Conservation (phyloP, 2,113 vertebrate genomes). For the Lontra canadensis region DNA sequence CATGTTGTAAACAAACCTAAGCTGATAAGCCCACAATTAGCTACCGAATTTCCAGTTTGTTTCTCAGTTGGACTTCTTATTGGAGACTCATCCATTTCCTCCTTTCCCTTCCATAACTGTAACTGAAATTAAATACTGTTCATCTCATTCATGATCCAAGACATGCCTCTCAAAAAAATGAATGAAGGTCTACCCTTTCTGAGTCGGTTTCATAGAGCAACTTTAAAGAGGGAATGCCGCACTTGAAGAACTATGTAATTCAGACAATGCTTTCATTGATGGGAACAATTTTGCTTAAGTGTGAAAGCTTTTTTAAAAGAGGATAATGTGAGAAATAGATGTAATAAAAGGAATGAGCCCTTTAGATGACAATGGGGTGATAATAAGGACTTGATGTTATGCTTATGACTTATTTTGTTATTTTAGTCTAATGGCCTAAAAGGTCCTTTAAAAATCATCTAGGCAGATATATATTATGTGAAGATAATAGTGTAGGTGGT, state of each 20-base stretch:
- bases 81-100: neutral
- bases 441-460: conserved; percentile 38
- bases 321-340: conserved; percentile 7
- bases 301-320: conserved; percentile 14
- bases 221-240: neutral
- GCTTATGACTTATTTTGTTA: conserved; percentile 55
- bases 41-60: neutral
- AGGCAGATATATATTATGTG: neutral
- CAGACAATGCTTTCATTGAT: conserved; percentile 7
- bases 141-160: neutral
- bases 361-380: neutral
- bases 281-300: conserved; percentile 38
- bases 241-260: neutral
- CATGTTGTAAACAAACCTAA: neutral
- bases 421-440: conserved; percentile 35
- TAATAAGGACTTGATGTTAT: neutral
- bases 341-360: neutral
- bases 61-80: neutral
- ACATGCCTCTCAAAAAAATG: neutral
- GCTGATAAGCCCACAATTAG: neutral
- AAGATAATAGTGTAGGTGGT: neutral
- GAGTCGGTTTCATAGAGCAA: neutral
- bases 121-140: neutral
- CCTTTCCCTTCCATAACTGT: neutral
- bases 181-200: neutral